A percentile compares a stretch with the other conserved stretches of the same genome.
Evolutionary conservation across 2,888 invertebrate genomes (phyloP).

Genomic region (Baccha elongata): DNA sequence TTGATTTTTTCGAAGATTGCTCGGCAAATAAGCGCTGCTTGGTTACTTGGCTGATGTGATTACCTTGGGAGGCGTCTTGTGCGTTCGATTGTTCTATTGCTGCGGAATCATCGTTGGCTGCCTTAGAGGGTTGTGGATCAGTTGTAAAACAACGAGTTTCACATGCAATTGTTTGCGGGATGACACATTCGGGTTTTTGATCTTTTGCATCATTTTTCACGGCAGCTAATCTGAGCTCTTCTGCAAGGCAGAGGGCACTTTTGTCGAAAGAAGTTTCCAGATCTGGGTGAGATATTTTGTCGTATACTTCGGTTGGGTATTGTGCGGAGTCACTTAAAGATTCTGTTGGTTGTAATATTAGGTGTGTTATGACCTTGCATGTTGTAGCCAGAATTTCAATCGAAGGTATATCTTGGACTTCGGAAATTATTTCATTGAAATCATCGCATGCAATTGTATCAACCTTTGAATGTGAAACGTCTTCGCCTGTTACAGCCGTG

Average conservation of each 20-base stretch:
- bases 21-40: constrained; percentile 46
- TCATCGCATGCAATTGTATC: too few species aligned
- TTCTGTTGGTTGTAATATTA: constrained; percentile 40
- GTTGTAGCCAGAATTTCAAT: constrained; percentile 13
- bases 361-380: constrained; percentile 37
- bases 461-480: too few species aligned
- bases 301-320: constrained; percentile 46
- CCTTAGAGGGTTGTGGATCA: constrained; percentile 4
- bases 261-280: constrained; percentile 25
- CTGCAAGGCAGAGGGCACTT: constrained; percentile 43
- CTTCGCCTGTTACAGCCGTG: too few species aligned
- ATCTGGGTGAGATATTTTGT: constrained; percentile 51
- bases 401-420: constrained; percentile 11
- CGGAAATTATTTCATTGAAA: constrained; percentile 27
- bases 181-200: background rate
- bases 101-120: constrained; percentile 9
- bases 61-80: constrained; percentile 63
- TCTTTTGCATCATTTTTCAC: background rate
- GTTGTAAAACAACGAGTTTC: constrained; percentile 41
- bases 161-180: constrained; percentile 29
- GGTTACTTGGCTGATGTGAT: constrained; percentile 44
- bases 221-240: constrained; percentile 55
- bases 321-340: constrained; percentile 53
- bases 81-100: constrained; percentile 46
- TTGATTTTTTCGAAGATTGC: constrained; percentile 37